Evolutionary conservation across 2,113 vertebrate species (phyloP).

Genomic region (Trematocara macrostoma): DNA sequence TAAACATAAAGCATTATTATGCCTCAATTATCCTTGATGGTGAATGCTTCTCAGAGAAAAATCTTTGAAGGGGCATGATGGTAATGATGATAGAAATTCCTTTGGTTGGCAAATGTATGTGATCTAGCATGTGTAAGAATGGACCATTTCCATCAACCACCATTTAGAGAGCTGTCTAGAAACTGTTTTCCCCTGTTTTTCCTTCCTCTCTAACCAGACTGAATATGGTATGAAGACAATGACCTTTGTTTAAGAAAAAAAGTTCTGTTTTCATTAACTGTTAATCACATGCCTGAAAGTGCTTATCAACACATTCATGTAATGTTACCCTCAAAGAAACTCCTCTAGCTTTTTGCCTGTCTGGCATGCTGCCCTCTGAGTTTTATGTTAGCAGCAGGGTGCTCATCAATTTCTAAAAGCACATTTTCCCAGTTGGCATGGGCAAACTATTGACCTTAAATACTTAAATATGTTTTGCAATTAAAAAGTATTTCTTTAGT

Average conservation of each 20-base stretch:
- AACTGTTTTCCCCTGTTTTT: not conserved
- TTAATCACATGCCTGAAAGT: not conserved
- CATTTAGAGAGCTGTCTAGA: slow-evolving; percentile 3
- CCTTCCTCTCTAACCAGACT: not conserved
- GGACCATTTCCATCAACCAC: not conserved
- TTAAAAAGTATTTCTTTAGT: not conserved
- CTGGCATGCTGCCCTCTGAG: not conserved
- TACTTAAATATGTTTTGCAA: not conserved
- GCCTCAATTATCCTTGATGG: slow-evolving; percentile 36
- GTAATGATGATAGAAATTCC: slow-evolving; percentile 45
- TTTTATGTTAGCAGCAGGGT: not conserved
- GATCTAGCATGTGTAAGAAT: not conserved
- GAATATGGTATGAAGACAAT: not conserved
- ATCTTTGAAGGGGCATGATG: slow-evolving; percentile 25
- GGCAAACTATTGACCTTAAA: not conserved
- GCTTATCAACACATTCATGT: not conserved
- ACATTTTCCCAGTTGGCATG: not conserved
- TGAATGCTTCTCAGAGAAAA: slow-evolving; percentile 1
- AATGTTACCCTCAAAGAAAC: not conserved
- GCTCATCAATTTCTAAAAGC: not conserved
- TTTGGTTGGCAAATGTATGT: slow-evolving; percentile 43
- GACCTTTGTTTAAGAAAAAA: not conserved
- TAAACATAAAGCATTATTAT: slow-evolving; percentile 40
- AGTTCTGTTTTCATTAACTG: slow-evolving; percentile 4
- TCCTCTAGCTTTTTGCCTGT: not conserved